Percentiles rank a stretch among this genome's conserved stretches.
Conservation (phyloP, 2,888 invertebrate genomes). For the Platycnemis pennipes region DNA sequence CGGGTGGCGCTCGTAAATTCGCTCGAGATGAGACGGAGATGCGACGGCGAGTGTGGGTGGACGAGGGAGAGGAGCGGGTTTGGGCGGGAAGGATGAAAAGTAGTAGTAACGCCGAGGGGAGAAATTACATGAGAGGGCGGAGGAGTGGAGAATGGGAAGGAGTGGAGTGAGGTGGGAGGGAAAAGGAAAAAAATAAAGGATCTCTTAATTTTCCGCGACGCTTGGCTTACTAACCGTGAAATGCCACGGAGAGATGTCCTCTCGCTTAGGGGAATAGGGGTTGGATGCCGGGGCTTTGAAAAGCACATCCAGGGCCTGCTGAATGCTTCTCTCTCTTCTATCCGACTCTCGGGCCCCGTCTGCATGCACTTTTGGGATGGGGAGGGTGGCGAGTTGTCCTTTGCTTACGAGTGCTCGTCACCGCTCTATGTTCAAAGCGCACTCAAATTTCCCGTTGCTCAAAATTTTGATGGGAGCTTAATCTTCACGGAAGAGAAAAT, state of each 20-base stretch:
- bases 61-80: neutral
- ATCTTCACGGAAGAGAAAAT: neutral
- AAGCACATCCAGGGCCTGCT: neutral
- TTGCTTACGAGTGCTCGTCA: neutral
- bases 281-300: neutral
- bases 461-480: neutral
- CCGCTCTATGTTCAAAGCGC: neutral
- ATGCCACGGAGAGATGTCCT: neutral
- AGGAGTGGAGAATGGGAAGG: neutral
- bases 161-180: neutral
- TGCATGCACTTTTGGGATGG: neutral
- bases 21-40: neutral
- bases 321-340: neutral
- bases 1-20: slow-evolving; percentile 12
- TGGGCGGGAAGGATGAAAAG: no score
- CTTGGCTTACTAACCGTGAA: slow-evolving; percentile 26
- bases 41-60: neutral
- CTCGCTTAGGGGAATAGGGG: neutral
- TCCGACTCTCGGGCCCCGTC: neutral
- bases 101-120: neutral
- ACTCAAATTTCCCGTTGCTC: neutral
- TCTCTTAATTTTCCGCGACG: slow-evolving; percentile 32
- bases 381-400: neutral
- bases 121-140: neutral
- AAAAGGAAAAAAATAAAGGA: neutral